Evolutionary conservation across 2,113 vertebrate species (phyloP).

Genomic region (Rhipidura dahli): DNA sequence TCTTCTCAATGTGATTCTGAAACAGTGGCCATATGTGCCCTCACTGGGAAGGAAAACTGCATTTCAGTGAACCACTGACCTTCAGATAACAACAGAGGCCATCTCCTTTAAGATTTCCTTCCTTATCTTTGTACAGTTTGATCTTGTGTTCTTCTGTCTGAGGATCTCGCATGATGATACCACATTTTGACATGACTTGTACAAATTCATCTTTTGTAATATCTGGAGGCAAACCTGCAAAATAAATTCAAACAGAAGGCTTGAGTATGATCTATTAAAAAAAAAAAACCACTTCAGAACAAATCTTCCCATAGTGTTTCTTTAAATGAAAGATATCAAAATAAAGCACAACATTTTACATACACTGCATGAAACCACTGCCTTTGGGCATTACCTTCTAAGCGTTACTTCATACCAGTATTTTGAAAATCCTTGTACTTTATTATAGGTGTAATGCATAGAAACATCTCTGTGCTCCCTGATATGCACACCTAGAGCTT

Average conservation of each 20-base stretch:
- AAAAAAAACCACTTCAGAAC: not conserved
- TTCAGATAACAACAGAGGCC: constrained; percentile 97
- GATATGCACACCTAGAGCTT: not conserved
- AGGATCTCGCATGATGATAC: constrained; percentile 93
- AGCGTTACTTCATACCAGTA: not conserved
- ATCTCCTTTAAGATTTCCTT: constrained; percentile 95
- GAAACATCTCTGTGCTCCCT: not conserved
- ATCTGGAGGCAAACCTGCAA: constrained; percentile 89
- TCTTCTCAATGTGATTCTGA: not conserved
- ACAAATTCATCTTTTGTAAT: constrained; percentile 90
- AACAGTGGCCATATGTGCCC: not conserved
- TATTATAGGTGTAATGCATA: not conserved
- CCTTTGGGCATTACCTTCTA: not conserved
- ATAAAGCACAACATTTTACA: not conserved
- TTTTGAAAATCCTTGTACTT: not conserved
- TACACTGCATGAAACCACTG: not conserved
- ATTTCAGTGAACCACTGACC: constrained; percentile 71
- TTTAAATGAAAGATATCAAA: not conserved
- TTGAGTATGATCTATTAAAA: not conserved
- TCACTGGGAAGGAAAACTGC: not conserved
- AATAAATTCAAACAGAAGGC: not conserved
- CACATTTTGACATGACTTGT: constrained; percentile 92
- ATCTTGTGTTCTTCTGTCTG: constrained; percentile 92
- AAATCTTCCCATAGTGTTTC: not conserved
- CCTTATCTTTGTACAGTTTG: constrained; percentile 93